phyloP scores from a whole-genome alignment of 2,888 invertebrate genomes.

The Trypoxylon attenuatum region DNA sequence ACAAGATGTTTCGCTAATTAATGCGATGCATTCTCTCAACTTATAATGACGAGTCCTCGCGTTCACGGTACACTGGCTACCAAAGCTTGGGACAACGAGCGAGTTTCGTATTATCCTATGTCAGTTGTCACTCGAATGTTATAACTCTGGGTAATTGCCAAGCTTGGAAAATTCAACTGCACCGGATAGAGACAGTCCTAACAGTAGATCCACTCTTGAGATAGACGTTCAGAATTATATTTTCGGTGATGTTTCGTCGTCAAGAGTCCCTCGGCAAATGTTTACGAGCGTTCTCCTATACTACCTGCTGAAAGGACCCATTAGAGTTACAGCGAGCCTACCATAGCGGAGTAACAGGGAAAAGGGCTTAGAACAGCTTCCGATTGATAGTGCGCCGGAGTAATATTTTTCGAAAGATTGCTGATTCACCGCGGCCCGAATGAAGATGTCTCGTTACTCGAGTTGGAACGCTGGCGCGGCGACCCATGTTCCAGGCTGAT shows the following conservation, averaged over 20 bases:
- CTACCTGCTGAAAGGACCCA: no score
- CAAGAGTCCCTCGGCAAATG: no score
- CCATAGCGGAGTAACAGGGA: no score
- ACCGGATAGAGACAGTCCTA: no score
- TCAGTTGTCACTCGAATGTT: constrained; percentile 7
- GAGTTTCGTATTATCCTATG: constrained; percentile 17
- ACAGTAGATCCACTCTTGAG: no score
- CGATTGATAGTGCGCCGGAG: not conserved
- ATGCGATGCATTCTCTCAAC: constrained; percentile 47
- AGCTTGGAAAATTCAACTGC: no score
- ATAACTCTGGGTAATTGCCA: no score
- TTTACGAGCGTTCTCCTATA: no score
- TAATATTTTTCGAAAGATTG: constrained; percentile 36
- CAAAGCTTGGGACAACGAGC: not conserved
- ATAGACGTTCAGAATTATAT: no score
- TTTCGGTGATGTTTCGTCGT: no score
- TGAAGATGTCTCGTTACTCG: constrained; percentile 58
- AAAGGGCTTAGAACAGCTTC: not conserved
- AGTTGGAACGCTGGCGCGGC: constrained; percentile 58
- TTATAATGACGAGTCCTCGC: constrained; percentile 38
- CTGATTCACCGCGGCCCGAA: constrained; percentile 53
- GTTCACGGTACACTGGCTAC: constrained; percentile 13
- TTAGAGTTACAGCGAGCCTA: no score
- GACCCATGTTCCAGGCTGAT: constrained; percentile 55
- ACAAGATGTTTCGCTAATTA: constrained; percentile 48